Conservation (phyloP, 2,113 vertebrate genomes). For the Phyllostomus hastatus region DNA sequence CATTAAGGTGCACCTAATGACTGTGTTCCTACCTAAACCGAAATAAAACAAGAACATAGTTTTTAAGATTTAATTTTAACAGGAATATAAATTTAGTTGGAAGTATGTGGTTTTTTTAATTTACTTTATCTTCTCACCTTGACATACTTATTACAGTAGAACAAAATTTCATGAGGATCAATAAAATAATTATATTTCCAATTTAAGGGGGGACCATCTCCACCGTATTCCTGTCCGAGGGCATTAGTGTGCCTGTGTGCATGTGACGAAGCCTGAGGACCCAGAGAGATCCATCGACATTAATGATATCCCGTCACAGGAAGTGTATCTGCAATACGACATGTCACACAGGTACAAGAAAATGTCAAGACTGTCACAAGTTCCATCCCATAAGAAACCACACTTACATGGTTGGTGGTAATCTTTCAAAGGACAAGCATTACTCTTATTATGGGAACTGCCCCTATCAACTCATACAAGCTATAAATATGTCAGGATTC, state of each 20-base stretch:
- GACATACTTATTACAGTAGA: neutral
- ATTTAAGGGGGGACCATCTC: neutral
- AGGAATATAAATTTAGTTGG: neutral
- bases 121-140: neutral
- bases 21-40: neutral
- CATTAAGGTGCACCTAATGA: neutral
- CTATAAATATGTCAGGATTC: neutral
- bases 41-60: neutral
- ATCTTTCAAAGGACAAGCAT: neutral
- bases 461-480: neutral
- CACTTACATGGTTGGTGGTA: neutral
- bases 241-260: neutral
- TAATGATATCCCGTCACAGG: neutral
- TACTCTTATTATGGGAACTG: neutral
- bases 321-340: neutral
- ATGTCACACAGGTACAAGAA: neutral
- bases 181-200: neutral
- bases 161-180: neutral
- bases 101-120: accelerated
- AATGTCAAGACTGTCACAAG: neutral
- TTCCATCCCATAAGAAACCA: neutral
- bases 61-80: neutral
- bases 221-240: neutral
- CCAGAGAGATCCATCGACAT: neutral
- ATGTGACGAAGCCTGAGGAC: neutral